Evolutionary conservation across 53 echinoderm and acorn worm species (phyloP).

Genomic region (Arbacia lixula): DNA sequence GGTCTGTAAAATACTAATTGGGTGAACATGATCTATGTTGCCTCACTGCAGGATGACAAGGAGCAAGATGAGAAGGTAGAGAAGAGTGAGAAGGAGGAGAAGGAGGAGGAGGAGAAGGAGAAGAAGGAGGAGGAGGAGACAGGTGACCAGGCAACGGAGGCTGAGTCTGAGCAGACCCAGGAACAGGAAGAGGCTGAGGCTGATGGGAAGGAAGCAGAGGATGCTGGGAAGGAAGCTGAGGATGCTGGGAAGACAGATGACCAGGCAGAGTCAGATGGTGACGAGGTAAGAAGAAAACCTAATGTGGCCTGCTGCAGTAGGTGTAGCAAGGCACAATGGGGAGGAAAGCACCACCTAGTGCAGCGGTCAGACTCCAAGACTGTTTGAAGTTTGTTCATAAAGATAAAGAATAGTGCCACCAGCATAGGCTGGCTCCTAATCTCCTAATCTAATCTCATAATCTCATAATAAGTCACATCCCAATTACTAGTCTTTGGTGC

Average conservation of each 20-base stretch:
- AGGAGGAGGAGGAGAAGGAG: constrained; percentile 26
- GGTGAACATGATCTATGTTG: no score
- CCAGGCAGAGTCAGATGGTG: no score
- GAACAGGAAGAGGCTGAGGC: constrained; percentile 51
- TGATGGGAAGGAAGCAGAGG: constrained; percentile 46
- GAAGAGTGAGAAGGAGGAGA: no score
- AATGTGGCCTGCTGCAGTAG: no score
- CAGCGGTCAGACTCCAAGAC: background rate
- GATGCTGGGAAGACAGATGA: background rate
- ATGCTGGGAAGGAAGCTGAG: constrained; percentile 10
- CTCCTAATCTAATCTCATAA: no score
- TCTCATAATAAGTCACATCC: no score
- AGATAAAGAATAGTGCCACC: no score
- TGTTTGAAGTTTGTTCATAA: no score
- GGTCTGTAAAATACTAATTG: no score
- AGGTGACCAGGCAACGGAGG: constrained; percentile 30
- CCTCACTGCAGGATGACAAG: constrained; percentile 7
- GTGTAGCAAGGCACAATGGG: no score
- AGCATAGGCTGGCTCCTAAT: no score
- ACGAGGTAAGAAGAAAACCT: constrained; percentile 10
- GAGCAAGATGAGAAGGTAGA: background rate
- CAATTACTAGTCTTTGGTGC: no score
- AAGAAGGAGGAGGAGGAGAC: constrained; percentile 37
- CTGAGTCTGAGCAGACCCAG: constrained; percentile 43
- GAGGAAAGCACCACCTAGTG: background rate